Percentiles rank a stretch among this genome's conserved stretches.
Conservation (phyloP, 2,888 invertebrate genomes). For the Lapara coniferarum region DNA sequence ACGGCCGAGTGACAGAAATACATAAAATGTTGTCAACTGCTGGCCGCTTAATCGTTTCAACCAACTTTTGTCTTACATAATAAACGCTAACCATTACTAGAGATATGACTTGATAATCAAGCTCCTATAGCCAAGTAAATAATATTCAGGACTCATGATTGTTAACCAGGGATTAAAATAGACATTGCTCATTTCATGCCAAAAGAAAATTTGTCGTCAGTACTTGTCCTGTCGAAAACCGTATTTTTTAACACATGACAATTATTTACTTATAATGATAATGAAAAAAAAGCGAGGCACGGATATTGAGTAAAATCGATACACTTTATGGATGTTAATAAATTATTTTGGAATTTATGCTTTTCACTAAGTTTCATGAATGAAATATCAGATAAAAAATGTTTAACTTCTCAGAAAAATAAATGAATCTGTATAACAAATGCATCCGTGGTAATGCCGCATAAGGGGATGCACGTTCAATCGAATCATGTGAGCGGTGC, state of each 20-base stretch:
- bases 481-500: not conserved
- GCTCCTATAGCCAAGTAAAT: not conserved
- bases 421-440: not conserved
- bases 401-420: not conserved
- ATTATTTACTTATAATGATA: not conserved
- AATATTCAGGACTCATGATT: not conserved
- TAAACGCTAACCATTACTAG: not conserved
- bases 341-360: too few relatives aligned
- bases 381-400: not conserved
- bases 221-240: not conserved
- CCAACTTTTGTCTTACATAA: not conserved
- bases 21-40: constrained; percentile 6
- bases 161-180: not conserved
- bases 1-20: constrained; percentile 10
- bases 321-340: too few relatives aligned
- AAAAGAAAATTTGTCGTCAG: not conserved
- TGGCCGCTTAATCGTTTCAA: not conserved
- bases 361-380: not conserved
- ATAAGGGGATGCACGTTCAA: not conserved
- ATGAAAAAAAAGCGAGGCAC: too few relatives aligned
- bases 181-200: not conserved
- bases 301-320: too few relatives aligned
- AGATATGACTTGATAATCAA: not conserved
- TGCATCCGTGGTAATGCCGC: not conserved
- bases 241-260: not conserved